These are phyloP conservation scores for Mythimna lalbum DNA, from an alignment of 2,888 invertebrate species.

Conservation along the genomic window DNA sequence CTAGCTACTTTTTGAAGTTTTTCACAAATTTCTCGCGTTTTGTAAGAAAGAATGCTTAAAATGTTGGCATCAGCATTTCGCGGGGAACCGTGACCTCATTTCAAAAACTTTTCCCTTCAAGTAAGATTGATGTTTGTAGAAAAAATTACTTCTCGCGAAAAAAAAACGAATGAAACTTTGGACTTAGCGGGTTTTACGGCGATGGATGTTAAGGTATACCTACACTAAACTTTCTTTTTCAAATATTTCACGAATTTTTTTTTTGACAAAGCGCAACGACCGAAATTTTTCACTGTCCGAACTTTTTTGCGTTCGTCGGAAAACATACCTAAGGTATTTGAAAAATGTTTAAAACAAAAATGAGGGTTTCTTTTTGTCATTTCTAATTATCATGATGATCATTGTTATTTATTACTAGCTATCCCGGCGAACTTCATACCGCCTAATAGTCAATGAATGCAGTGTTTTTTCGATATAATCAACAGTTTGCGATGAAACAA, in stretches of 20 bases:
- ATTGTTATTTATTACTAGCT: too few relatives aligned
- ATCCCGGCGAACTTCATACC: too few relatives aligned
- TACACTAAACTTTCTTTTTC: conserved; percentile 41
- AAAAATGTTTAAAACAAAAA: neutral
- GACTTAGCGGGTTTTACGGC: conserved; percentile 47
- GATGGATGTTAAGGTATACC: conserved; percentile 55
- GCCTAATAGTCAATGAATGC: too few relatives aligned
- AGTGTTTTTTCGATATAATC: too few relatives aligned
- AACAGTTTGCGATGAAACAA: too few relatives aligned
- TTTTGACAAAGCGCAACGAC: conserved; percentile 36
- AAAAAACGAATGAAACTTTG: conserved; percentile 66
- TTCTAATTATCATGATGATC: too few relatives aligned
- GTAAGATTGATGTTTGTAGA: conserved; percentile 84
- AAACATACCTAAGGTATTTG: conserved; percentile 13
- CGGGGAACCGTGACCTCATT: conserved; percentile 83
- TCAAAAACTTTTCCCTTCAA: conserved; percentile 80
- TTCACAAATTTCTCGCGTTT: conserved; percentile 75
- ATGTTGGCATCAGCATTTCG: conserved; percentile 79
- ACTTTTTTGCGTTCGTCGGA: conserved; percentile 12
- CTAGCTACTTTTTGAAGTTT: conserved; percentile 71
- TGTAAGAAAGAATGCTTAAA: conserved; percentile 79
- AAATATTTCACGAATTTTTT: conserved; percentile 33
- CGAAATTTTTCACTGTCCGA: conserved; percentile 20
- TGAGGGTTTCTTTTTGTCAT: too few relatives aligned
- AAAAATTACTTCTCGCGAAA: conserved; percentile 72